These are phyloP conservation scores for Sturmia bella DNA, from an alignment of 2,888 invertebrate genomes.

Conservation along the genomic window DNA sequence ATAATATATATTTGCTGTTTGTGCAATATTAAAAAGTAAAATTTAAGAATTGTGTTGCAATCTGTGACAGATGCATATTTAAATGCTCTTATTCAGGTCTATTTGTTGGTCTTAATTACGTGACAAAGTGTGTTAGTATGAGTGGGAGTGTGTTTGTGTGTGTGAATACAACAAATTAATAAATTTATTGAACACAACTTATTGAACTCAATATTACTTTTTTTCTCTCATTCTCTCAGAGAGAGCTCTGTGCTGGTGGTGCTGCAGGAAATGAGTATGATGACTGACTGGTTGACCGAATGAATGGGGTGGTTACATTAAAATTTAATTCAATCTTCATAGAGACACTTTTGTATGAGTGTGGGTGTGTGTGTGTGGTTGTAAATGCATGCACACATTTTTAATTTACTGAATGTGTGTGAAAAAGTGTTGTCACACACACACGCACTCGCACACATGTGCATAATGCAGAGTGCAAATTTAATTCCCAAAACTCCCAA, in stretches of 20 bases:
- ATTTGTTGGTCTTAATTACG: slow-evolving; percentile 9
- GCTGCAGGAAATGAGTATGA: slow-evolving; percentile 10
- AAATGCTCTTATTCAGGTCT: slow-evolving; percentile 5
- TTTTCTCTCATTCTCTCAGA: slow-evolving; percentile 25
- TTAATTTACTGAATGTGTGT: slow-evolving; percentile 6
- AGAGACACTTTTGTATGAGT: not conserved
- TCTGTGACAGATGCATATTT: slow-evolving; percentile 50
- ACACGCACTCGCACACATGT: not conserved
- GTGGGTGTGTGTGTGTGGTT: not conserved
- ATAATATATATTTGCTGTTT: not conserved
- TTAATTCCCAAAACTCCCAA: slow-evolving; percentile 78
- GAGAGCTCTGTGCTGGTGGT: slow-evolving; percentile 25
- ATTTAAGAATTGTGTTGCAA: slow-evolving; percentile 14
- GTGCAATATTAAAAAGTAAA: not conserved
- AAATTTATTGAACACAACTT: slow-evolving; percentile 66
- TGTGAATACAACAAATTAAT: slow-evolving; percentile 68
- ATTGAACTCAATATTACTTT: slow-evolving; percentile 56
- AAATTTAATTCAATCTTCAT: slow-evolving; percentile 78
- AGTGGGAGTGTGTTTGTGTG: not conserved
- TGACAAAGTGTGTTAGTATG: not conserved
- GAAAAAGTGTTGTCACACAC: slow-evolving; percentile 5
- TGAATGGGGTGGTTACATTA: slow-evolving; percentile 71
- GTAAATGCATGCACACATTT: slow-evolving; percentile 71
- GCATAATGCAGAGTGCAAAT: slow-evolving; percentile 75
- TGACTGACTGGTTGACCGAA: slow-evolving; percentile 2